These are phyloP conservation scores for Cherax quadricarinatus DNA, from an alignment of 1,140 invertebrate species.

Conservation along the genomic window DNA sequence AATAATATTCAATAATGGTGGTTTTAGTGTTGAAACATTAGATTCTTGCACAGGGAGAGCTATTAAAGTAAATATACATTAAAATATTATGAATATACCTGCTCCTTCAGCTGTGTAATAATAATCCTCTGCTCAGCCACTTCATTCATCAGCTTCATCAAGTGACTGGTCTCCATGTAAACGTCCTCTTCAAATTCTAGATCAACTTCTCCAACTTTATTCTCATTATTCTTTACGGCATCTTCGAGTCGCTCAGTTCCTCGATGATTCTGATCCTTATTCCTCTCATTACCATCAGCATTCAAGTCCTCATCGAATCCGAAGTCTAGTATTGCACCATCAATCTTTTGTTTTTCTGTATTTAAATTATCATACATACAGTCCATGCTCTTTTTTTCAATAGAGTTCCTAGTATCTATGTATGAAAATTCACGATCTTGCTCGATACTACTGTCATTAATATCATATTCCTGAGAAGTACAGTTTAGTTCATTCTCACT, in stretches of 20 bases:
- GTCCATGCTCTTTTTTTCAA: neutral
- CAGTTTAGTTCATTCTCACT: neutral
- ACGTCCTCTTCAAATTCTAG: neutral
- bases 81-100: neutral
- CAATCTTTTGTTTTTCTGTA: neutral
- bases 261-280: neutral
- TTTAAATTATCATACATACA: neutral
- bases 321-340: neutral
- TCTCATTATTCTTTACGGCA: neutral
- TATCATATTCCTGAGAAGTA: neutral
- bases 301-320: constrained; percentile 2
- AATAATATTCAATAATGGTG: too few species aligned
- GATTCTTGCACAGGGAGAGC: too few species aligned
- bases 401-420: neutral
- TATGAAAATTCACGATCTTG: neutral
- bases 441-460: neutral
- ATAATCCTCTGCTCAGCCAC: constrained; percentile 25
- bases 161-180: constrained; percentile 47
- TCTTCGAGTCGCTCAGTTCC: neutral
- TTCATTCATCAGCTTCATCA: constrained; percentile 50
- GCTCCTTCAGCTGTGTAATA: constrained; percentile 18
- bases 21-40: too few species aligned
- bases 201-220: neutral
- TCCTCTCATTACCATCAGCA: neutral
- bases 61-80: too few species aligned